Evolutionary conservation across 2,113 vertebrate genomes (phyloP).

Genomic region (Alectura lathami): DNA sequence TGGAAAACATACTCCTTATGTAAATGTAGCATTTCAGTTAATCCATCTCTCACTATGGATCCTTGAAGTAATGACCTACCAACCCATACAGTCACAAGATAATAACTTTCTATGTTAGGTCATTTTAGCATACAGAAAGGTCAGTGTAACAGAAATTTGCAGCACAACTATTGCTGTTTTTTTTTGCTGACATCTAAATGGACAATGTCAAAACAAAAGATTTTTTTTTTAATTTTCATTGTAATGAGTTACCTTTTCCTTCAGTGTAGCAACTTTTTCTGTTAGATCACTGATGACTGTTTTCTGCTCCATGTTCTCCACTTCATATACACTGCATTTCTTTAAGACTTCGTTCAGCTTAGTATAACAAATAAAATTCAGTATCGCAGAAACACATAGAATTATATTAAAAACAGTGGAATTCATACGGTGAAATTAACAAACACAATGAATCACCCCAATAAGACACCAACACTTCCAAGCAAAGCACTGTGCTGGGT

Average conservation of each 20-base stretch:
- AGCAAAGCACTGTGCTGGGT: background rate
- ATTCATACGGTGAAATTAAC: background rate
- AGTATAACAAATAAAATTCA: background rate
- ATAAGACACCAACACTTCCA: background rate
- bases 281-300: slow-evolving; percentile 76
- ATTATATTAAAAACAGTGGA: background rate
- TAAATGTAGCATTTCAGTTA: accelerated
- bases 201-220: background rate
- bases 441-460: background rate
- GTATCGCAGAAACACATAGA: background rate
- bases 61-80: background rate
- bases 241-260: slow-evolving; percentile 82
- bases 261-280: slow-evolving; percentile 80
- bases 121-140: background rate
- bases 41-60: background rate
- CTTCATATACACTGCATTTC: slow-evolving; percentile 78
- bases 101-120: background rate
- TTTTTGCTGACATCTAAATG: background rate
- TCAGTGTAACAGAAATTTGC: background rate
- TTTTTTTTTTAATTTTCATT: background rate
- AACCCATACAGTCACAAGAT: background rate
- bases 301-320: slow-evolving; percentile 80
- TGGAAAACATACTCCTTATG: background rate
- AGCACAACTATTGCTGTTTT: background rate
- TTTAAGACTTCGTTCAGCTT: slow-evolving; percentile 80